Base-by-base conservation (phyloP, 2,888 invertebrate species). In the Bombylius discolor region DNA sequence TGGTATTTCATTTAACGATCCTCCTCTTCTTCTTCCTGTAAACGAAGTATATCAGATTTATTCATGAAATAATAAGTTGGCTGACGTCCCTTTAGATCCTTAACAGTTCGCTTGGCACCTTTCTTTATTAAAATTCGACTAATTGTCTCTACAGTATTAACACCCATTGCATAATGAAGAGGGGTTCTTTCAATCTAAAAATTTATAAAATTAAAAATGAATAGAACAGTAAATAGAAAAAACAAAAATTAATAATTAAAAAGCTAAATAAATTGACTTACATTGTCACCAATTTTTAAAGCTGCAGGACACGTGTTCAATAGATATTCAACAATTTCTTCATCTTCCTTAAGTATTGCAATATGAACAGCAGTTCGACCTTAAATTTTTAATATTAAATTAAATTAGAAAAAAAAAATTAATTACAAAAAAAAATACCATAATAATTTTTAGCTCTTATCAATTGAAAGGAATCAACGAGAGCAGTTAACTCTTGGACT, bases 21-120 rank as follows among this genome's bases (percentile, higher is more conserved):
- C 60, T 70, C 73, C 55, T 86, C 84, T 67, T 92, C 91, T 70
- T 93, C 91, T 66, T 90, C 88, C 69, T 89, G 89, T 48, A 93
- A 79, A 60, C 85, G 79, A 59, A 87, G 75, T 65, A 94, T 89
- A 62, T 93, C 93, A 0, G 89, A 86, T 71, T 90, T 90, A 71
- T 93, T 91, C 83, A 93, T 89, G 70, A 89, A 93, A 74, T 93
- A 94, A 73, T 91, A 93, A 45, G 89, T 87, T 1, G 93, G 90
- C 67, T 91, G 90, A 49, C 92, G 81, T 56, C 90, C 91, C 75
- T 89, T 89, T 67, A 93, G 77, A 75, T 94, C 93, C 70, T 92
- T 91, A 5, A 84, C 77, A 1, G 88, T 85, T 58, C 92, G 78
- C 68, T 86, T 87, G 47, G 92, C 88, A 42, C 93, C 93, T 11